Conservation (phyloP, 2,797 vertebrate genomes). For the Chromobotia macracanthus region DNA sequence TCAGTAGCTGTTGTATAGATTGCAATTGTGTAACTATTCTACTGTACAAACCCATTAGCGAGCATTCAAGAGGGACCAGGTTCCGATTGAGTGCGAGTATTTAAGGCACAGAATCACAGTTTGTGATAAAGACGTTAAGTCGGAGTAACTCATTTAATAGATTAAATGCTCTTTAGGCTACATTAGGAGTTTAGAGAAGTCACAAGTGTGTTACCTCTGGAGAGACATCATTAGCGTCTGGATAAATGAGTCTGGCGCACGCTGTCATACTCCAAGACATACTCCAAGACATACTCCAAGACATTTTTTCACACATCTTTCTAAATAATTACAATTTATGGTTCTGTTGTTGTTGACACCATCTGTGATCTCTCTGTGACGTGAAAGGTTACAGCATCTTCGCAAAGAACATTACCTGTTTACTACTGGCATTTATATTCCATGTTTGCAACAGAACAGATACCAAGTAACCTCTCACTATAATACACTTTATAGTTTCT, state of each 20-base stretch:
- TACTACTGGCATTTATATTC: not conserved
- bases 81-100: not conserved
- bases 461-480: not conserved
- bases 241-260: too few relatives aligned
- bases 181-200: not conserved
- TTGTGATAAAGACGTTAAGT: not conserved
- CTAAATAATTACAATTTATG: not conserved
- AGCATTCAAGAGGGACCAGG: not conserved
- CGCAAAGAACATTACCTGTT: not conserved
- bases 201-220: not conserved
- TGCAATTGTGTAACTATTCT: not conserved
- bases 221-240: not conserved
- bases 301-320: constrained; percentile 5
- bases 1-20: not conserved
- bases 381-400: not conserved
- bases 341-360: not conserved
- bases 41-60: not conserved
- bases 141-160: not conserved
- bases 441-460: not conserved
- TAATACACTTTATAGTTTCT: not conserved
- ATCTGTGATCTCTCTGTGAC: not conserved
- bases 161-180: not conserved
- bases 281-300: not conserved
- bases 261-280: not conserved
- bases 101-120: not conserved